These are phyloP conservation scores for Rhodinocichla rosea DNA, from an alignment of 2,113 vertebrate species.

Conservation along the genomic window DNA sequence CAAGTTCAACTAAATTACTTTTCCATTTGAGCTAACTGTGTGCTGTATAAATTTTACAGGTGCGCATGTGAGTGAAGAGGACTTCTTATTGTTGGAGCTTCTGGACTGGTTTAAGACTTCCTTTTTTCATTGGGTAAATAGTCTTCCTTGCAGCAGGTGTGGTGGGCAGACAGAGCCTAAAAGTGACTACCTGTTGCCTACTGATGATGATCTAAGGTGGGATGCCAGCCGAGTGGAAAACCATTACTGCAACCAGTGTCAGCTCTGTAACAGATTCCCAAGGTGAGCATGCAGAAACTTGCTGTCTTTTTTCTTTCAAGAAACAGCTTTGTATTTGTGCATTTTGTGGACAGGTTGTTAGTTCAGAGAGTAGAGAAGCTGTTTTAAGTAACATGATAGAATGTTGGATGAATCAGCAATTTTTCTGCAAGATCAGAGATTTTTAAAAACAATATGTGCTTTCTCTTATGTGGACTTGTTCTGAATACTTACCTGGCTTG, in stretches of 20 bases:
- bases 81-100: conserved; percentile 90
- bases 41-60: conserved; percentile 70
- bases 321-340: not conserved
- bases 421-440: not conserved
- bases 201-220: conserved; percentile 85
- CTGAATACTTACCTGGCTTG: not conserved
- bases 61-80: conserved; percentile 78
- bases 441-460: not conserved
- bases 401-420: not conserved
- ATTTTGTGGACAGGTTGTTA: not conserved
- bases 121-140: conserved; percentile 94
- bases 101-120: conserved; percentile 92
- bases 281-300: conserved; percentile 72
- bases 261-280: conserved; percentile 86
- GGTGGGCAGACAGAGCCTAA: conserved; percentile 77
- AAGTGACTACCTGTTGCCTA: conserved; percentile 72
- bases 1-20: not conserved
- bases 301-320: not conserved
- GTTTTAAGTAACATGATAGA: not conserved
- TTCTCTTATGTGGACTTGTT: not conserved
- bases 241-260: conserved; percentile 86
- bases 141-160: conserved; percentile 83
- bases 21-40: not conserved
- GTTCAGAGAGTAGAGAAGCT: not conserved
- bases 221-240: conserved; percentile 85